Conservation (phyloP, 2,113 vertebrate genomes). For the Cardinalis cardinalis region DNA sequence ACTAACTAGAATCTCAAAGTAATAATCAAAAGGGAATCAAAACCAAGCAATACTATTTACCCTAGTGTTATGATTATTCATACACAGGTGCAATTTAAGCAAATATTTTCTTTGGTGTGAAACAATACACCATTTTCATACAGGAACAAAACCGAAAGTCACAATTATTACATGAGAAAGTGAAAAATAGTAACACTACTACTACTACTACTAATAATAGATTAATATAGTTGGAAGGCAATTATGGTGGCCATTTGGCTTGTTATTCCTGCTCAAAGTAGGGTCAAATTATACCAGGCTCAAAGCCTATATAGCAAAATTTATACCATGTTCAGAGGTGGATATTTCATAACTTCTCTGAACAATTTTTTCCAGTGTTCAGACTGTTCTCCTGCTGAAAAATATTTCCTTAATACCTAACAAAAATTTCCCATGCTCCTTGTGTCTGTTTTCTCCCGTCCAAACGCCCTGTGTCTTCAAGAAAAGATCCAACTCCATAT, state of each 20-base stretch:
- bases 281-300: not conserved
- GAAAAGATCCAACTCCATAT: not conserved
- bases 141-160: not conserved
- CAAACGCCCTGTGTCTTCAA: not conserved
- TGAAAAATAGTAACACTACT: not conserved
- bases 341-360: not conserved
- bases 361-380: not conserved
- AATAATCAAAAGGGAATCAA: not conserved
- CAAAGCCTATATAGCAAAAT: not conserved
- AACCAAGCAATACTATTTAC: not conserved
- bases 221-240: not conserved
- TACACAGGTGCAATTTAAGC: not conserved
- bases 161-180: not conserved
- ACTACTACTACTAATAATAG: not conserved
- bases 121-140: not conserved
- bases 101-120: not conserved
- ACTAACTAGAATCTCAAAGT: not conserved
- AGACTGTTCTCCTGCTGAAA: rapidly evolving
- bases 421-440: not conserved
- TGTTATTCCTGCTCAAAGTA: not conserved
- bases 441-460: not conserved
- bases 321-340: not conserved
- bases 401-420: not conserved
- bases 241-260: not conserved
- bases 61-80: not conserved